Conservation (phyloP, 2,113 vertebrate genomes). For the Lates calcarifer region DNA sequence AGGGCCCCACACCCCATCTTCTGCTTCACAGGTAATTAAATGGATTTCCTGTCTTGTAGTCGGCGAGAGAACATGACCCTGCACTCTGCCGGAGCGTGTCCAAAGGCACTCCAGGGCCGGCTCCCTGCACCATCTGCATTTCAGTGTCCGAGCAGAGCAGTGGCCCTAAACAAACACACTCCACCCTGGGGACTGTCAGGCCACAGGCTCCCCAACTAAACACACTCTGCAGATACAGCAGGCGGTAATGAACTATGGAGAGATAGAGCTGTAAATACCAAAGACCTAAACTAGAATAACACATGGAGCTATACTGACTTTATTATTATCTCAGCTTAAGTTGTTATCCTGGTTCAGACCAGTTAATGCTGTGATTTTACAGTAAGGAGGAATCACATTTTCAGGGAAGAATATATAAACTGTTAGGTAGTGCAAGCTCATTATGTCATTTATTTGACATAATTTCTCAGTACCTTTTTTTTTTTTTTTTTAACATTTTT, state of each 20-base stretch:
- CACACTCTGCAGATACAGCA: slow-evolving; percentile 69
- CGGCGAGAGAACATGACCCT: slow-evolving; percentile 94
- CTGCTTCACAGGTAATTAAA: slow-evolving; percentile 99
- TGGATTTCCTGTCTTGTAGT: slow-evolving; percentile 99
- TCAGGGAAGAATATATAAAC: neutral
- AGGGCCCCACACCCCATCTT: slow-evolving; percentile 92
- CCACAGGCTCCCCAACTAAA: slow-evolving; percentile 68
- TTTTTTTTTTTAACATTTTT: too few relatives aligned
- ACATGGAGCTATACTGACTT: slow-evolving; percentile 1
- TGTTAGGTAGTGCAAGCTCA: neutral
- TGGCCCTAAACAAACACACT: slow-evolving; percentile 84
- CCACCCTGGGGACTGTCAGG: slow-evolving; percentile 76
- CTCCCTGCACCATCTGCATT: slow-evolving; percentile 88
- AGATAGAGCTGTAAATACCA: slow-evolving; percentile 72
- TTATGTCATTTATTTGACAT: neutral
- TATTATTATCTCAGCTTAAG: slow-evolving; percentile 31
- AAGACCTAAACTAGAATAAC: slow-evolving; percentile 37
- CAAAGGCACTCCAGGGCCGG: slow-evolving; percentile 90
- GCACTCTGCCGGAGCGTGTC: slow-evolving; percentile 89
- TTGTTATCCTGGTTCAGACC: slow-evolving; percentile 14
- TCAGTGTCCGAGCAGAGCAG: slow-evolving; percentile 80
- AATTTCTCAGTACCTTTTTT: too few relatives aligned
- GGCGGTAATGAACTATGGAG: slow-evolving; percentile 71
- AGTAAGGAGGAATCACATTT: neutral
- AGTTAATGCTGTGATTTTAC: slow-evolving; percentile 22